These are phyloP conservation scores for Micrastur ruficollis DNA, from an alignment of 2,797 vertebrate genomes.

Conservation along the genomic window DNA sequence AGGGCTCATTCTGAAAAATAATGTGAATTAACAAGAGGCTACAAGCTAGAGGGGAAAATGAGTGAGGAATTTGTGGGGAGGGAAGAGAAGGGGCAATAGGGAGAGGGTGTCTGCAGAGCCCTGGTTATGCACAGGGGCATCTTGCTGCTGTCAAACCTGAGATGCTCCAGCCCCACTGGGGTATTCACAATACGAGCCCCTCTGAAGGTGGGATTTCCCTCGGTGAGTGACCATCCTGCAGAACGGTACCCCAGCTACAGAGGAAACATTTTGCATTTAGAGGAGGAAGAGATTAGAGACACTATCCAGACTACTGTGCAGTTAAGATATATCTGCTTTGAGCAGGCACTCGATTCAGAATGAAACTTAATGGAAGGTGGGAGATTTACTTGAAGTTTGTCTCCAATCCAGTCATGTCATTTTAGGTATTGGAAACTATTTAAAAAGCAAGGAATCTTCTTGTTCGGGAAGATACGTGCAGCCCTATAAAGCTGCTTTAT, in stretches of 20 bases:
- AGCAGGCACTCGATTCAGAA: neutral
- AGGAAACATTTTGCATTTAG: neutral
- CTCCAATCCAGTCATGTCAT: neutral
- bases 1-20: neutral
- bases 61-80: neutral
- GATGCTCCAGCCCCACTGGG: neutral
- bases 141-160: neutral
- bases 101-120: neutral
- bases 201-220: neutral
- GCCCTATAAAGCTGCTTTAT: neutral
- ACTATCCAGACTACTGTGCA: neutral
- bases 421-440: neutral
- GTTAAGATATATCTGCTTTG: neutral
- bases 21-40: neutral
- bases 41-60: rapidly evolving
- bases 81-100: neutral
- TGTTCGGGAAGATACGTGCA: neutral
- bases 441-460: neutral
- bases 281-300: neutral
- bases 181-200: neutral
- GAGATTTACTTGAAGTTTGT: neutral
- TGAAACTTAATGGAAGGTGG: neutral
- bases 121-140: rapidly evolving
- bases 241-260: neutral
- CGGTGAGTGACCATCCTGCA: neutral